Evolutionary conservation across 1,140 invertebrate genomes (phyloP).

Genomic region (Idris sp.): DNA sequence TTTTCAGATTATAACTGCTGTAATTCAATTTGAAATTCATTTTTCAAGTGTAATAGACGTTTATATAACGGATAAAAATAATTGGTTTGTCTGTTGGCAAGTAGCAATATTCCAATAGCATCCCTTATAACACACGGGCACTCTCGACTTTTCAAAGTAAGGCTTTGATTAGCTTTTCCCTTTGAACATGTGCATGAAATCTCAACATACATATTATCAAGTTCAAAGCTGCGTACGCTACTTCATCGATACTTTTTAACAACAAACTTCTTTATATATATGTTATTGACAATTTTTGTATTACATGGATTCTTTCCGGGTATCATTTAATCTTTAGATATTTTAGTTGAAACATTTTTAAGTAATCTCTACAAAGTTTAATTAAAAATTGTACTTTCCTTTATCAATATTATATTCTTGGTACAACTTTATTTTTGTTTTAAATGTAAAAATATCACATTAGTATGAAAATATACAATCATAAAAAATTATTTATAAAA

Average conservation of each 20-base stretch:
- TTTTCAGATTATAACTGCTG: background rate
- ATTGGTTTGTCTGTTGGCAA: slow-evolving; percentile 35
- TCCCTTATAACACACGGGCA: slow-evolving; percentile 21
- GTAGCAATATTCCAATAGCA: slow-evolving; percentile 29
- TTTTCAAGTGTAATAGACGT: slow-evolving; percentile 20
- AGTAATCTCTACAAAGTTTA: too few relatives aligned
- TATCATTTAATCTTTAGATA: background rate
- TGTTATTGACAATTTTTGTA: slow-evolving; percentile 24
- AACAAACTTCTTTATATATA: slow-evolving; percentile 42
- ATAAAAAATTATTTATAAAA: too few relatives aligned
- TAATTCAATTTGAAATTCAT: slow-evolving; percentile 17
- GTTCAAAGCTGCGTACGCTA: slow-evolving; percentile 35
- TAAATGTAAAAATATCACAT: too few relatives aligned
- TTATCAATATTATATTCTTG: too few relatives aligned
- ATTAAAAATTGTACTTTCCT: too few relatives aligned
- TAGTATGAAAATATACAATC: too few relatives aligned
- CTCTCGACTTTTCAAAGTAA: slow-evolving; percentile 47
- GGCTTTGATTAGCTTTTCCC: slow-evolving; percentile 55
- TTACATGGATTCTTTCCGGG: background rate
- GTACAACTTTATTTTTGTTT: too few relatives aligned
- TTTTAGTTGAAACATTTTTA: too few relatives aligned
- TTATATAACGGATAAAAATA: slow-evolving; percentile 42
- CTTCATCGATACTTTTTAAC: slow-evolving; percentile 30
- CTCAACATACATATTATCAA: slow-evolving; percentile 32
- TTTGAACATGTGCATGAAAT: slow-evolving; percentile 41